Base-by-base conservation (phyloP, 2,888 invertebrate genomes). In the Timema podura region DNA sequence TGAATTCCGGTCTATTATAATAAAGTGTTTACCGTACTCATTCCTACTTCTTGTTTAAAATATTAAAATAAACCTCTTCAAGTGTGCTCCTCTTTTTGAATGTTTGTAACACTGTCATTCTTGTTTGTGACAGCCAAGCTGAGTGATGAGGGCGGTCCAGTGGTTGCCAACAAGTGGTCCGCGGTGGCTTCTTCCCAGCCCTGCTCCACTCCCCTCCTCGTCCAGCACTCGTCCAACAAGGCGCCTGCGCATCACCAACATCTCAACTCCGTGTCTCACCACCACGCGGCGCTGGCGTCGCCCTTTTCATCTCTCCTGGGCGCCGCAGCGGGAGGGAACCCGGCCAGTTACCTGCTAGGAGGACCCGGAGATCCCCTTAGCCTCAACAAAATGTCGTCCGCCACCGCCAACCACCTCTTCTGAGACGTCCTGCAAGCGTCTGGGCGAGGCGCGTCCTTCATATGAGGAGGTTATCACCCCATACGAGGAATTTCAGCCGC, bases 161-260 rank as follows among this genome's bases (percentile, higher is more conserved):
- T 30, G 30, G 30, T 30, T 30, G 61, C 61, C 44, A 44, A 30
- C 44, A 61, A 61, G 61, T 61, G 61, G 61, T 61, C 61, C 44
- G 61, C 44, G 44, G 44, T 61, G 16, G 61, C 61, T 13, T 61
- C 61, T 44, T 61, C 61, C 44, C 61, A 61, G 61, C 61, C 61
- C 61, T 61, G 61, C 61, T 45, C 61, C 44, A 44, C 61, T 13
- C 30, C 61, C 11, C 61, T 61, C 9, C 61, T 61, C 61, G 3
- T 30, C 30, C 30, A 30, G 30, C 30, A 30, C 30, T 30, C 30
- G 30, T 30, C 30, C 30, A 44, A 45, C 61, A 61, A 30, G 61
- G 61, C 44, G 9, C 61, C 81, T 48, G 77, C 82, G 70, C 81
- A 81, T 7, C 82, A 81, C 6, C 81, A 82, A n/a, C 76, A 75